Conservation (phyloP, 2,888 invertebrate species). For the Malthinus seriepunctatus region DNA sequence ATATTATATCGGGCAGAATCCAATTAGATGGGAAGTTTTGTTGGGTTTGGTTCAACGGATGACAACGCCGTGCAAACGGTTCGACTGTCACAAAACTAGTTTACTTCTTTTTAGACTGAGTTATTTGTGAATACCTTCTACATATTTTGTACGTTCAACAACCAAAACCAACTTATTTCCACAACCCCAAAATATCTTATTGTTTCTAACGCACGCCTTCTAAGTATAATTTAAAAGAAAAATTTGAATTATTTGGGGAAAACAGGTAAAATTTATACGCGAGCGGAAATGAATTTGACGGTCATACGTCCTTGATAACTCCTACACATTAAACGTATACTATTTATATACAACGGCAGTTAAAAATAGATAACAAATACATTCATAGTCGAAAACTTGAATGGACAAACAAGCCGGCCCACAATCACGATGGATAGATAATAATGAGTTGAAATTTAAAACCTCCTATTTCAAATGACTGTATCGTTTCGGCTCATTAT, state of each 20-base stretch:
- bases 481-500: conserved; percentile 47
- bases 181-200: neutral
- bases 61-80: conserved; percentile 39
- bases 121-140: conserved; percentile 19
- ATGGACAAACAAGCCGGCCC: conserved; percentile 36
- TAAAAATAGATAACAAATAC: conserved; percentile 42
- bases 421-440: conserved; percentile 36
- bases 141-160: conserved; percentile 1
- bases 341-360: conserved; percentile 44
- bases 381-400: conserved; percentile 40
- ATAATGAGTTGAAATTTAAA: conserved; percentile 42
- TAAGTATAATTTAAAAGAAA: too few relatives aligned
- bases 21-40: conserved; percentile 53
- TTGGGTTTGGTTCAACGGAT: conserved; percentile 45
- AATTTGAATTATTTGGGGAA: too few relatives aligned
- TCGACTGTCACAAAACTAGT: conserved; percentile 37
- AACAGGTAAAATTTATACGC: neutral
- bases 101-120: conserved; percentile 29
- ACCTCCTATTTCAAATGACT: conserved; percentile 41
- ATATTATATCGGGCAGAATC: conserved; percentile 53
- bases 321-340: conserved; percentile 32
- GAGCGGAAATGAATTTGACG: neutral
- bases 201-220: too few relatives aligned
- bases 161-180: neutral
- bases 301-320: conserved; percentile 18